Conservation (phyloP, 2,888 invertebrate species). For the Cryptus viduatorius region DNA sequence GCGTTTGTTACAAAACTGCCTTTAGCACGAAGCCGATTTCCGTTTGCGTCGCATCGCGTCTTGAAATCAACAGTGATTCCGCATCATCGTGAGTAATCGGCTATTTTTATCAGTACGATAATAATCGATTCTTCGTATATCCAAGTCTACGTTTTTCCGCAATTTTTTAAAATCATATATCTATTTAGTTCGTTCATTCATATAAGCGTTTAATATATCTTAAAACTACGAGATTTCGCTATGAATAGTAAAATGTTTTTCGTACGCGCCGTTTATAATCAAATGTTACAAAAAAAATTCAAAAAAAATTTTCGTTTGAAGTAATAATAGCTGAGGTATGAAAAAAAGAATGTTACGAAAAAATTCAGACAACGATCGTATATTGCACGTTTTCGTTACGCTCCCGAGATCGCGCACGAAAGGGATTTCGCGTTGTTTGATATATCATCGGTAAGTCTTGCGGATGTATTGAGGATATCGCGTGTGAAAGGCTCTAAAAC, state of each 20-base stretch:
- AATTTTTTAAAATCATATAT: background rate
- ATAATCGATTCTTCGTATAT: background rate
- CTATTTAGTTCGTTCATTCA: background rate
- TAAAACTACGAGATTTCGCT: too few relatives aligned
- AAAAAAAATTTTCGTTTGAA: background rate
- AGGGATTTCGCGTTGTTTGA: background rate
- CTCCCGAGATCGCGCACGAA: conserved; percentile 25
- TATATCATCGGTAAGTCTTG: background rate
- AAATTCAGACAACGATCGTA: background rate
- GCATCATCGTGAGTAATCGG: conserved; percentile 50
- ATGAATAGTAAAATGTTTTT: too few relatives aligned
- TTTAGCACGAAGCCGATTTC: conserved; percentile 8
- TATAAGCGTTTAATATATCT: too few relatives aligned
- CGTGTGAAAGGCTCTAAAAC: conserved; percentile 37
- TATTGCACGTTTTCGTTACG: conserved; percentile 51
- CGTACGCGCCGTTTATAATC: background rate
- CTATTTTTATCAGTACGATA: background rate
- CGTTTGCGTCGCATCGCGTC: conserved; percentile 23
- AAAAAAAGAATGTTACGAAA: background rate
- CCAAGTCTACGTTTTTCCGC: background rate
- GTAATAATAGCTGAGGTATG: background rate
- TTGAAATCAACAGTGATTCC: conserved; percentile 18
- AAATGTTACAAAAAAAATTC: background rate
- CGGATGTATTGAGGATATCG: conserved; percentile 26
- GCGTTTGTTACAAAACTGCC: background rate